A percentile compares a stretch with the other conserved stretches of the same genome.
phyloP scores from a whole-genome alignment of 2,888 invertebrate genomes.

The Conomelus anceps region DNA sequence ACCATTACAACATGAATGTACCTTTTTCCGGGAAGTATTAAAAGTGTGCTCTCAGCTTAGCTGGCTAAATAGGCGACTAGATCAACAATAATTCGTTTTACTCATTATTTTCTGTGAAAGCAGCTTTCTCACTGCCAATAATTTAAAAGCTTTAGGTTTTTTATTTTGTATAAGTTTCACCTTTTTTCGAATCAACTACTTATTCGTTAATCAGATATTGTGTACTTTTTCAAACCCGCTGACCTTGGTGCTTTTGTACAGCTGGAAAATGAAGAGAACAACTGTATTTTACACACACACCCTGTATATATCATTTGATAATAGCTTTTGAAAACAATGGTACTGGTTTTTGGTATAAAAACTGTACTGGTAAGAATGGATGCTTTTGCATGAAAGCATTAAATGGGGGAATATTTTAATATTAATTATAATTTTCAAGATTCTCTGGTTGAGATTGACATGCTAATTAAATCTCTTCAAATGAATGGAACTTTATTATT shows the following conservation, averaged over 20 bases:
- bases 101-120: background rate
- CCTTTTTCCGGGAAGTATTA: background rate
- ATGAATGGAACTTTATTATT: too few species aligned
- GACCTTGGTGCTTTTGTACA: conserved; percentile 11
- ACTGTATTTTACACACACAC: background rate
- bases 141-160: background rate
- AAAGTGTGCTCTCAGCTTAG: background rate
- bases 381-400: too few species aligned
- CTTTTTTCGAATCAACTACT: background rate
- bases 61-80: background rate
- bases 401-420: too few species aligned
- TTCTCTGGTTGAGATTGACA: too few species aligned
- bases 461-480: too few species aligned
- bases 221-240: conserved; percentile 1
- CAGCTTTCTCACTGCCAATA: background rate
- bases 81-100: background rate
- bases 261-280: background rate
- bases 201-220: background rate
- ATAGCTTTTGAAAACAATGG: background rate
- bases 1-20: background rate
- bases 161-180: background rate
- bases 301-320: background rate
- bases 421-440: too few species aligned
- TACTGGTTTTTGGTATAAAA: too few species aligned
- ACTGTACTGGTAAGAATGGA: too few species aligned